Percentiles rank a stretch among this genome's conserved stretches.
These are phyloP conservation scores for Orestias chungarensis DNA, from an alignment of 2,797 vertebrate genomes.

Conservation along the genomic window DNA sequence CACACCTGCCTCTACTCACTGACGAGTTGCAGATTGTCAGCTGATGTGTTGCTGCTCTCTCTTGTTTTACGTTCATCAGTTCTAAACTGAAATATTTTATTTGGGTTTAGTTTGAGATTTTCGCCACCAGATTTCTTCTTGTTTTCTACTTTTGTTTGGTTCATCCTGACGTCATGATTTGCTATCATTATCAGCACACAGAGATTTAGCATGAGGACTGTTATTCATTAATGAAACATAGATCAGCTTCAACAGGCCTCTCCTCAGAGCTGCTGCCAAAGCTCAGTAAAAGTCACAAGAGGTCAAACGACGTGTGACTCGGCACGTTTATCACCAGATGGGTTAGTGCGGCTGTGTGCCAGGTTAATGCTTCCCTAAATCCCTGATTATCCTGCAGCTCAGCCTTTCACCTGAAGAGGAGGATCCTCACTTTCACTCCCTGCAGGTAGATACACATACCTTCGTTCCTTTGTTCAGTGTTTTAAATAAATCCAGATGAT, in stretches of 20 bases:
- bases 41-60: neutral
- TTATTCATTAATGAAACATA: neutral
- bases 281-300: conserved; percentile 17
- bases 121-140: no score
- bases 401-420: conserved; percentile 45
- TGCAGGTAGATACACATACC: neutral
- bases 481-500: neutral
- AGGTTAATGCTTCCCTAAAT: conserved; percentile 73
- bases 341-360: conserved; percentile 53
- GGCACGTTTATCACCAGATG: conserved; percentile 51
- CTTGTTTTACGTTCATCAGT: no score
- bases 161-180: neutral
- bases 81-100: neutral
- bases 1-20: neutral
- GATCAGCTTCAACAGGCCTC: neutral
- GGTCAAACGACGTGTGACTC: conserved; percentile 48
- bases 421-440: conserved; percentile 52
- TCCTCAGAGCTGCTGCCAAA: neutral
- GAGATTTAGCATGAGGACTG: neutral
- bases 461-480: neutral
- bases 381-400: conserved; percentile 69
- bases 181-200: neutral
- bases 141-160: neutral
- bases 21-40: neutral
- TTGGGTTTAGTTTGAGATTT: neutral